These are phyloP conservation scores for Ceratoteleas bidentatus DNA, from an alignment of 1,140 invertebrate genomes.

Conservation along the genomic window DNA sequence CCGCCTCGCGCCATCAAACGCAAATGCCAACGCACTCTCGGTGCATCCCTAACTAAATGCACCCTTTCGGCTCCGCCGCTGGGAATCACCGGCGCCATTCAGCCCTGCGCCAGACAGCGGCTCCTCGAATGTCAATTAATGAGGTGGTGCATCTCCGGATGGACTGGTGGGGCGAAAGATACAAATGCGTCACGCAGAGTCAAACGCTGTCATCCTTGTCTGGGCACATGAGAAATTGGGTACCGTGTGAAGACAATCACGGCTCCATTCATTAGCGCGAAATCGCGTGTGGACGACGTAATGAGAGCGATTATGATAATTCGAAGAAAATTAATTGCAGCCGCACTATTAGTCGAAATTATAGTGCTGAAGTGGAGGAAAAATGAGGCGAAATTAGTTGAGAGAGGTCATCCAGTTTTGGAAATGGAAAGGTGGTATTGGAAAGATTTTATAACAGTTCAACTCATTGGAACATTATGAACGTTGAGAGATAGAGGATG, in stretches of 20 bases:
- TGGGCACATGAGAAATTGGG: slow-evolving; percentile 16
- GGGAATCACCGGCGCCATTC: slow-evolving; percentile 29
- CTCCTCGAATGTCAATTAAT: slow-evolving; percentile 44
- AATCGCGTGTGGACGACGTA: too few species aligned
- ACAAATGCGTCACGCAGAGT: not conserved
- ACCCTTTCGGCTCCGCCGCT: slow-evolving; percentile 14
- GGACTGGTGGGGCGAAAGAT: slow-evolving; percentile 7
- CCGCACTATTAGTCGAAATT: too few species aligned
- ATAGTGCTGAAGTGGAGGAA: too few species aligned
- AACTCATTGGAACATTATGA: too few species aligned
- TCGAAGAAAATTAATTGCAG: not conserved
- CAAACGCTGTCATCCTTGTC: slow-evolving; percentile 6
- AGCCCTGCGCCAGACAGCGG: slow-evolving; percentile 25
- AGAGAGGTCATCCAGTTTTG: too few species aligned
- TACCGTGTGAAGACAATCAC: not conserved
- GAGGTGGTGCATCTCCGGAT: slow-evolving; percentile 20
- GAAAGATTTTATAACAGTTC: too few species aligned
- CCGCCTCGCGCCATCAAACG: too few species aligned
- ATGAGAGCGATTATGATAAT: not conserved
- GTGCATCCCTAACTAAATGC: slow-evolving; percentile 44
- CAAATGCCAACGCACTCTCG: slow-evolving; percentile 34
- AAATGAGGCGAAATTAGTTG: too few species aligned
- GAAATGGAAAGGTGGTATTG: too few species aligned
- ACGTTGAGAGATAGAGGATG: too few species aligned
- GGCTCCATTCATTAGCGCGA: too few species aligned